Evolutionary conservation across 2,113 vertebrate species (phyloP), one percentile per base, ranked within the genome.

Genomic region (Eublepharis macularius): DNA sequence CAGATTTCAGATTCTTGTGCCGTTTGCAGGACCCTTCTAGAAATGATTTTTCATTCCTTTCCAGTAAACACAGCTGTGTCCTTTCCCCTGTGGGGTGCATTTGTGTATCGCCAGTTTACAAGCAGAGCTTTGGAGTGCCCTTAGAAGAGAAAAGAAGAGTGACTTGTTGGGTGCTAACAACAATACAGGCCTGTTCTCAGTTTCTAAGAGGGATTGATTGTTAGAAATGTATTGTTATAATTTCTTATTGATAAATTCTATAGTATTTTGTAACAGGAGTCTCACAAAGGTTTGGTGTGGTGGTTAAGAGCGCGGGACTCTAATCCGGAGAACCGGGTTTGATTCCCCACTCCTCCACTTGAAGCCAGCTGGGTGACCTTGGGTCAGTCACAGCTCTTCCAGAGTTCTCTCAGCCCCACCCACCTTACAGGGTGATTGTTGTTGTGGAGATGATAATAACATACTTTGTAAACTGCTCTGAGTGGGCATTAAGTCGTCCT

Each of bases 1-100:
- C 45, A 85, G 88, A 79, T 29, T 54, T 54, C 74, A 74, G 76
- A 68, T 84, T 76, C 49, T 88, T 80, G 32, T 63, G 69, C 41
- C 41, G 49, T 73, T 86, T 74, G 29, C 68, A 39, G 51, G 76
- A 73, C 69, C n/a, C 68, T 73, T 72, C 68, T 74, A 65, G 76
- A 85, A 79, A 34, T 2, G 16, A 5, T 74, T 74, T 75, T 74
- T 24, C 8, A 45, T 39, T 24, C 69, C 69, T 70, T 70, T 41
- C 69, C 69, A 70, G 36, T 74, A 63, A 73, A 16, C 49, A 63
- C 36, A 85, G 65, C 51, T 79, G 65, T 72, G 68, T 32, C 66
- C 47, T 34, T 34, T 36, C 41, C 21, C 47, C 12, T 7, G 60
- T 51, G 8, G 21, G 54, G 45, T 10, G 14, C 26, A n/a, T n/a